Base-by-base conservation (phyloP, 1,140 invertebrate genomes). In the Drosophila nebulosa region DNA sequence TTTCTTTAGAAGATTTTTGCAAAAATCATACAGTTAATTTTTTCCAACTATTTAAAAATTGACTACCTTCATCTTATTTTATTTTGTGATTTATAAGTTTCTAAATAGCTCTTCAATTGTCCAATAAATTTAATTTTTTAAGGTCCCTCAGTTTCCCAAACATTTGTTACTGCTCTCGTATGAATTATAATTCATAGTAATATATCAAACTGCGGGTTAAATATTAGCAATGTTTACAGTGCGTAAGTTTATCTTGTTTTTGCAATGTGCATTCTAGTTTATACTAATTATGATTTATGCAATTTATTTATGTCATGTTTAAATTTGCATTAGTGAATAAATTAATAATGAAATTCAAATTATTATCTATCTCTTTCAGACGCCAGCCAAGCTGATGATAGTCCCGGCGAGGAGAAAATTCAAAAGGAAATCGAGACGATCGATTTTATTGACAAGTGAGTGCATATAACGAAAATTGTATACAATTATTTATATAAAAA, bases 361-460 rank as follows among this genome's bases (percentile, higher is more conserved):
- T 58, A 66, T 46, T 16, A 30, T 35, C 27, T 56, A 10, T 51
- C 22, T 59, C 9, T 90, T 86, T 50, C 66, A 90, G 89, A 90
- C 70, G 61, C 76, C 4, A 72, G 72, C 55, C 78, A 73, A n/a
- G 52, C 53, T 35, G 79, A 78, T 39, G 53, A 71, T 6, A 81
- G 74, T 22, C 53, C 76, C 12, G 65, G 78, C 30, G 90, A 84
- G 69, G 77, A 80, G 42, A 90, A 90, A 69, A 75, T 90, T 4
- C 79, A 90, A 76, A 90, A 90, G 66, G 85, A 90, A 85, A 78
- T 90, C 55, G 89, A 90, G 68, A 67, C 89, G 67, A 90, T 90
- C 79, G 90, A 90, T 74, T 90, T 88, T 71, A 88, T 89, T 68
- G 85, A 90, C 77, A 90, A 90, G 90, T 90, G 56, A 90, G 89